Percentiles rank a stretch among this genome's conserved stretches.
Evolutionary conservation across 2,888 invertebrate species (phyloP).

Genomic region (Lasioglossum vierecki): DNA sequence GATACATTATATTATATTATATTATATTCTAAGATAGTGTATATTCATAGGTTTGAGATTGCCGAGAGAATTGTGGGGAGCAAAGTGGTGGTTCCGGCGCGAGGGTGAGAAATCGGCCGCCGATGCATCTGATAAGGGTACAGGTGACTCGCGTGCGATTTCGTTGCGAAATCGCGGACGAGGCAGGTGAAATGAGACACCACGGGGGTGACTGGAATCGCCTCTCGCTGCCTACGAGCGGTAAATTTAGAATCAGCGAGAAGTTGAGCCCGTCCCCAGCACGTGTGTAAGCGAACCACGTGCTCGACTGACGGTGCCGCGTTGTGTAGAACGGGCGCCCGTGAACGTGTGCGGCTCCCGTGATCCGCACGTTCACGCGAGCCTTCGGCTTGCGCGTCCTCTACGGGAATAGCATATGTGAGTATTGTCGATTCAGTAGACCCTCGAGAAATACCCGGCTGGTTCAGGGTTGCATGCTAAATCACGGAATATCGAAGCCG

Average conservation of each 20-base stretch:
- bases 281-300: conserved; percentile 61
- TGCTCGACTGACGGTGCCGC: conserved; percentile 28
- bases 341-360: neutral
- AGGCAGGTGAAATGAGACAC: conserved; percentile 57
- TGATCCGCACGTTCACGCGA: neutral
- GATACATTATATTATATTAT: too few species aligned
- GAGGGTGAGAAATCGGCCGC: neutral
- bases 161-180: conserved; percentile 30
- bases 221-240: neutral
- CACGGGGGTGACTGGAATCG: conserved; percentile 7
- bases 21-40: too few species aligned
- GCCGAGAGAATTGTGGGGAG: neutral
- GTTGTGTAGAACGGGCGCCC: neutral
- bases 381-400: conserved; percentile 1
- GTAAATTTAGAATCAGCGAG: conserved; percentile 50
- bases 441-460: conserved; percentile 52
- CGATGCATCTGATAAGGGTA: neutral
- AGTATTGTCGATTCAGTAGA: conserved; percentile 40
- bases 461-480: conserved; percentile 63
- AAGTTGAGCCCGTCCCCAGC: conserved; percentile 41
- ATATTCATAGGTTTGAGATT: neutral
- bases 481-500: conserved; percentile 32
- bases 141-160: conserved; percentile 21
- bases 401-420: conserved; percentile 25
- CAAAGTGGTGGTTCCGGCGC: neutral